Base-by-base conservation (phyloP, 92 coral and sea anemone species). In the Heliopora coerulea region DNA sequence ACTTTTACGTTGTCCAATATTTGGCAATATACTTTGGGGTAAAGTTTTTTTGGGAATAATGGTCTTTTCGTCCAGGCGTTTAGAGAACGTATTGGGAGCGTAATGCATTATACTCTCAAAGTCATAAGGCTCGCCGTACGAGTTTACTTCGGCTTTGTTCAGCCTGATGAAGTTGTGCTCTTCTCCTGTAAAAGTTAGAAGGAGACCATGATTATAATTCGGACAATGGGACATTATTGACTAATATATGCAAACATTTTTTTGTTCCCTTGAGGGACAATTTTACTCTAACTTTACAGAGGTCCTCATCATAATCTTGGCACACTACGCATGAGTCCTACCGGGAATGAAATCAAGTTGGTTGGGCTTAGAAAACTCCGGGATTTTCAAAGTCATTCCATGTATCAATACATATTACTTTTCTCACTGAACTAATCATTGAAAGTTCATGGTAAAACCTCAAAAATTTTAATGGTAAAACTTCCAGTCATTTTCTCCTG, bases 61-160 rank as follows among this genome's bases (percentile, higher is more conserved):
- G 0, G 96, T 91, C 68, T 84, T 80, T 46, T 59, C 83, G 15
- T 49, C 77, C 19, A 80, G 68, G 64, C 84, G 79, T 62, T 88
- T 82, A 19, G 98, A 83, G 54, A 90, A 93, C n/a, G 96, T 86
- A 79, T 79, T 83, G 60, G 85, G 88, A 40, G 96, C 96, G 72
- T 93, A 93, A 56, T 93, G 98, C 98, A 93, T 93, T 54, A 93
- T 93, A 73, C 96, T 90, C 0, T 84, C 90, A 68, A 89, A 91
- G 59, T 91, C 97, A 48, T 92, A 92, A 14, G 80, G 77, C 68
- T 92, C 97, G 56, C 76, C 84, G 7, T 87, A 73, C 1, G 97
- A 92, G 80, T 92, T 78, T 35, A 92, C 84, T 54, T 92, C 97
- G 2, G 83, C 83, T 0, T 68, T 59, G 31, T 82, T 83, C 20